Conservation (phyloP, 1,140 invertebrate species). For the Drosophila leontia region DNA sequence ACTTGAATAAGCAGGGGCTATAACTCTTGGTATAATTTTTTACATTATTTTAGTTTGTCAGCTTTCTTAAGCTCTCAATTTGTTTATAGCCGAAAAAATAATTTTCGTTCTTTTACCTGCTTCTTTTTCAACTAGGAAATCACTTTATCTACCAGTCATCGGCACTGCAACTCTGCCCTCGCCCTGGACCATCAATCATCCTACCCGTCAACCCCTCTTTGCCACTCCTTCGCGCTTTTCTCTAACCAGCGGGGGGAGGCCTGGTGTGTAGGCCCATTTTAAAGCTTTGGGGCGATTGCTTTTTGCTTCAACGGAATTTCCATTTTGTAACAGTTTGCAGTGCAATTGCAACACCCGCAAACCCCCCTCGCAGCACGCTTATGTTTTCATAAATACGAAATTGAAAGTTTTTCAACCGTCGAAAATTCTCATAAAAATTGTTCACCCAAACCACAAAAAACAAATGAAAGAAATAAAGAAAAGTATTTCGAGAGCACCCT, state of each 20-base stretch:
- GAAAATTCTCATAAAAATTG: conserved; percentile 81
- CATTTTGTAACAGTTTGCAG: conserved; percentile 77
- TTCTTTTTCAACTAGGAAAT: conserved; percentile 14
- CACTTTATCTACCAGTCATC: conserved; percentile 3
- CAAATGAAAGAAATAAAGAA: conserved; percentile 31
- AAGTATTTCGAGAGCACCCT: conserved; percentile 67
- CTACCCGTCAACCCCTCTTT: neutral
- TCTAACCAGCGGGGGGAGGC: conserved; percentile 1
- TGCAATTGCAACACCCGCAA: conserved; percentile 32
- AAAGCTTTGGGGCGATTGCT: conserved; percentile 60
- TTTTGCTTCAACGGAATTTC: conserved; percentile 73
- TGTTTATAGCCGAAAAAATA: neutral
- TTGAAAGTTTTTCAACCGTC: conserved; percentile 77
- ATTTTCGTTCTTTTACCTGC: conserved; percentile 7
- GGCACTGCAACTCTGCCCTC: conserved; percentile 5
- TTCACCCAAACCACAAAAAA: conserved; percentile 64
- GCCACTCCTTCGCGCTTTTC: neutral
- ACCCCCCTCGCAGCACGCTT: conserved; percentile 11
- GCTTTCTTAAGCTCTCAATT: neutral
- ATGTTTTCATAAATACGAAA: conserved; percentile 76
- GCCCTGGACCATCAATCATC: conserved; percentile 18
- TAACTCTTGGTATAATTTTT: neutral
- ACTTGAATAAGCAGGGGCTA: neutral
- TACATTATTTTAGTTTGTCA: neutral
- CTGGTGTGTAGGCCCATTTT: conserved; percentile 21